Base-by-base conservation (phyloP, 35 echinoderm and acorn worm genomes). In the Stichopus chloronotus region DNA sequence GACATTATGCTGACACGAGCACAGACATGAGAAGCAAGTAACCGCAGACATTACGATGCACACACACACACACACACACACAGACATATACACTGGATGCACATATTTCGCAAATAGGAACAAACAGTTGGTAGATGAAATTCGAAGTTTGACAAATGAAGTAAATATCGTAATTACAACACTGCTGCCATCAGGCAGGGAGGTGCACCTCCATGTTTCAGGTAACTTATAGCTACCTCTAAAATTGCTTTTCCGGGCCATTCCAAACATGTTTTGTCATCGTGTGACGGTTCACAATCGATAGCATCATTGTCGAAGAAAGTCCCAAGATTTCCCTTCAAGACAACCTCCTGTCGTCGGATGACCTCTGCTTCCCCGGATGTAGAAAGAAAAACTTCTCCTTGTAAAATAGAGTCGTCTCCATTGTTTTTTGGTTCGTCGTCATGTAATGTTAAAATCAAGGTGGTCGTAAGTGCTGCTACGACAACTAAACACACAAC, bases 291-390 rank as follows among this genome's bases (percentile, higher is more conserved):
- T 63, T 88, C 86, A 88, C 86, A 88, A 11, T 88, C 22, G 24
- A 69, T 21, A 24, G 86, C 19, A 12, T 6, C 57, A 8, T 9
- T 58, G 12, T 88, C 86, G 61, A 88, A 88, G 5, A 60, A 23
- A 56, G 86, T 60, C 16, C 86, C 86, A 21, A 88, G 86, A 22
- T 88, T 8, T 88, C 57, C 86, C 23, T 65, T 8, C 7, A 88
- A 2, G 6, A 88, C 25, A 21, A 25, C 5, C 20, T 88, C 58
- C 9, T 22, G 56, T 10, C 19, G 6, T 52, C 17, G 52, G 52
- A 43, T 83, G 5, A 53, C n/a, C 25, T 55, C 43, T 56, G 25
- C 55, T 56, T 55, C 80, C 4, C 76, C 80, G 13, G 16, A 16
- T 12, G 25, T 7, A 3, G 19, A 65, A 5, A 65, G 12, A 65